Evolutionary conservation across 2,888 invertebrate species (phyloP).

Genomic region (Camptogramma bilineatum): DNA sequence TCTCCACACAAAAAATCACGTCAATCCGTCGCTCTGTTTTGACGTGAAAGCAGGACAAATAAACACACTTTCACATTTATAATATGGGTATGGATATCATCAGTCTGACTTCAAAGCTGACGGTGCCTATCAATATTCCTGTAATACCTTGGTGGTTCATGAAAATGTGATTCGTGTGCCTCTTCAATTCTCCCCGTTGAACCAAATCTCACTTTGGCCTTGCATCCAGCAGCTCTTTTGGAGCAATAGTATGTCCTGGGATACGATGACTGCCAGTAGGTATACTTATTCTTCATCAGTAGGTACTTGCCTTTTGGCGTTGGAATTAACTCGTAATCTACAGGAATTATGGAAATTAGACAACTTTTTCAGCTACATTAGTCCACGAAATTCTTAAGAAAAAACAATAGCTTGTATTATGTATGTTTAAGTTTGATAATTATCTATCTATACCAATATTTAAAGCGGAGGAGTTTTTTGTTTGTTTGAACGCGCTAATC

Average conservation of each 20-base stretch:
- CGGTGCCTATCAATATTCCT: no score
- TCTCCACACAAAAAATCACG: no score
- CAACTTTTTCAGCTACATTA: not conserved
- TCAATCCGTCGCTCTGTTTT: no score
- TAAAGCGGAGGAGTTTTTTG: no score
- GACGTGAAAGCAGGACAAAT: no score
- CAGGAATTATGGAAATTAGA: constrained; percentile 1
- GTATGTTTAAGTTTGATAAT: no score
- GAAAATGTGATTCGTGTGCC: not conserved
- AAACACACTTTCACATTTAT: no score
- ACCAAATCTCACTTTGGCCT: not conserved
- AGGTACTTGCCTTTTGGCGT: constrained; percentile 25
- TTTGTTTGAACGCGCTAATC: no score
- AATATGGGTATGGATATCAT: no score
- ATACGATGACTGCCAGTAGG: constrained; percentile 38
- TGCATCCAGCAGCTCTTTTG: constrained; percentile 27
- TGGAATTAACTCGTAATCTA: constrained; percentile 33
- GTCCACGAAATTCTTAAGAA: not conserved
- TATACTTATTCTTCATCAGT: constrained; percentile 50
- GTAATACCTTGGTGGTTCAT: not conserved
- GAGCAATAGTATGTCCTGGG: constrained; percentile 48
- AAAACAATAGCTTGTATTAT: no score
- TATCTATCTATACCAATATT: no score
- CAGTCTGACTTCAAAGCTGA: no score
- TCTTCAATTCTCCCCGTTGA: not conserved